These are phyloP conservation scores for Sylvilagus bachmani DNA, from an alignment of 2,113 vertebrate genomes.

Conservation along the genomic window DNA sequence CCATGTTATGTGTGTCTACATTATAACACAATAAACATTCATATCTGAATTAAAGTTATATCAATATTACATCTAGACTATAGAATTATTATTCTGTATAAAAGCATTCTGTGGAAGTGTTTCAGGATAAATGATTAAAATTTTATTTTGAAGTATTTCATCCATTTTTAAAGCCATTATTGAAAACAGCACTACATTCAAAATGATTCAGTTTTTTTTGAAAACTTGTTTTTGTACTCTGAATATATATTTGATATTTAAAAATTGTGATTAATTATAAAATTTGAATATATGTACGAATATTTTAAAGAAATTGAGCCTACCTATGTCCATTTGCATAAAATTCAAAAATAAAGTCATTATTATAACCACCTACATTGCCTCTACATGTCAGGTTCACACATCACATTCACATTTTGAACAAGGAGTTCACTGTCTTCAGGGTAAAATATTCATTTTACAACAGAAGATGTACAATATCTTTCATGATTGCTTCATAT, in stretches of 20 bases:
- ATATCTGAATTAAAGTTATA: neutral
- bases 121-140: neutral
- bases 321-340: neutral
- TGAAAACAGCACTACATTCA: neutral
- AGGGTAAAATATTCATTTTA: neutral
- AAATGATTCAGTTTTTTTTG: neutral
- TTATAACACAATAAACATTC: neutral
- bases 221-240: neutral
- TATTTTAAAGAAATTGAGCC: neutral
- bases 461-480: neutral
- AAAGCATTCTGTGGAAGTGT: neutral
- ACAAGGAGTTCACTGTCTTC: neutral
- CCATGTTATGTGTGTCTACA: neutral
- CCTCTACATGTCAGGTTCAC: neutral
- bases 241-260: neutral
- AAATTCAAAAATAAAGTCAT: neutral
- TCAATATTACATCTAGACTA: neutral
- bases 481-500: neutral
- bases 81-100: neutral
- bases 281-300: neutral
- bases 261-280: conserved; percentile 1
- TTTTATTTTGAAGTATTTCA: conserved; percentile 23
- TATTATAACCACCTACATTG: neutral
- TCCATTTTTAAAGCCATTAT: conserved; percentile 23
- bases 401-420: neutral